Evolutionary conservation across 2,888 invertebrate species (phyloP), one percentile per base, ranked within the genome.

Genomic region (Eretmocerus hayati): DNA sequence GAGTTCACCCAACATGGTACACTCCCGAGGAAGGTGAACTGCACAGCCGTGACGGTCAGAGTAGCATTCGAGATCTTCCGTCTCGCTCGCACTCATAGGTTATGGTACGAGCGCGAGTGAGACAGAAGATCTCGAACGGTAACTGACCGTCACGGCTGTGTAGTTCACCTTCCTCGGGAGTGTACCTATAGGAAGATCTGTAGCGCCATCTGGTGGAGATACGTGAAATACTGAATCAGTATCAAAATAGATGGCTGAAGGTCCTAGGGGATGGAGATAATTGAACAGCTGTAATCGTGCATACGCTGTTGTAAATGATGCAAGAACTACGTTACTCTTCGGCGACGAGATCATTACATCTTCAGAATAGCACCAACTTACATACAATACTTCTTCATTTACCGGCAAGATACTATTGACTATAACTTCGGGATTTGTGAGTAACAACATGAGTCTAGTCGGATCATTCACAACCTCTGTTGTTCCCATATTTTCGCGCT

Each of bases 231-330:
- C 18, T 1, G 45, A 50, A 18, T 50, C 45, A 1, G 50, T 54
- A 18, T 54, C 54, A 16, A 42, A 47, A 32, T 47, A 52, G 2
- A 54, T 21, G 2, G 41, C 48, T 4, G 38, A 22, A 26, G 56
- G 42, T 5, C 54, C 59, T 5, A 72, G 49, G 18, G 46, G 46
- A 8, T 69, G 59, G 4, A 72, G 48, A 19, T 62, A 62, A 3
- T 45, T 41, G 46, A 66, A 67, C 1, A 72, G 51, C 47, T 64
- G 60, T 2, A 46, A 23, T 5, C 46, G 43, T 2, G 51, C 47
- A 15, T 50, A 45, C 0, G 46, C 43, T 1, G 54, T 54, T 2
- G 46, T 49, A 15, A 32, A 52, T 8, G 48, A 40, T 3, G 48
- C 48, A 5, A 46, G 16, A 5, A 38, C 39, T 5, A 46, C 46